phyloP scores from a whole-genome alignment of 2,888 invertebrate genomes.

The Phyllotreta striolata region DNA sequence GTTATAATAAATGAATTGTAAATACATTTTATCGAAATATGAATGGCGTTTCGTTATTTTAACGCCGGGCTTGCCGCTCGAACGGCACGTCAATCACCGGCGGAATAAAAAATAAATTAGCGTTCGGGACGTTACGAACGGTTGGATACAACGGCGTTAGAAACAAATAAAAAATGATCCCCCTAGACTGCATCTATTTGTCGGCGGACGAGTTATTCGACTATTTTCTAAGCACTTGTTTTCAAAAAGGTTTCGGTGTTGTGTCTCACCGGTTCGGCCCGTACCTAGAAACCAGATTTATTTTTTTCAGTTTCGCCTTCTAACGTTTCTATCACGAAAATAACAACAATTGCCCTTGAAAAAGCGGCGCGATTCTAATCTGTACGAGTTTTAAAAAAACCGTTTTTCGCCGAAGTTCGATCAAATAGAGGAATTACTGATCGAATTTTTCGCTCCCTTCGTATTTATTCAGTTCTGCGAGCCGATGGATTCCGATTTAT shows the following conservation, averaged over 20 bases:
- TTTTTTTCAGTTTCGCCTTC: conserved; percentile 28
- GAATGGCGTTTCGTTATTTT: neutral
- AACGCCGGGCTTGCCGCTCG: neutral
- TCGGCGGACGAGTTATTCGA: conserved; percentile 31
- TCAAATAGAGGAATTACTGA: neutral
- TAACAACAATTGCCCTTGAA: conserved; percentile 18
- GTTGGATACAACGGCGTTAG: conserved; percentile 25
- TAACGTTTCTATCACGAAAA: conserved; percentile 29
- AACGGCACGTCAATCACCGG: neutral
- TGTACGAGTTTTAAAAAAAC: conserved; percentile 2
- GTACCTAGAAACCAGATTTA: conserved; percentile 37
- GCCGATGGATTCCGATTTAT: too few relatives aligned
- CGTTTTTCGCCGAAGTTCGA: neutral
- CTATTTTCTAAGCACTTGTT: conserved; percentile 33
- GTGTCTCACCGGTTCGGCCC: conserved; percentile 34
- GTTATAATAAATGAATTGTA: too few relatives aligned
- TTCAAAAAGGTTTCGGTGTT: conserved; percentile 24
- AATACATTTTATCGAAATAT: too few relatives aligned
- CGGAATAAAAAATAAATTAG: neutral
- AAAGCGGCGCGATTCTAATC: neutral
- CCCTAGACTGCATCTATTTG: conserved; percentile 30
- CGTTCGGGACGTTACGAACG: conserved; percentile 29
- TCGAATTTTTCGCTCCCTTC: too few relatives aligned
- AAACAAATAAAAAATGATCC: conserved; percentile 24
- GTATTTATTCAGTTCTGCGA: too few relatives aligned